Percentiles rank a stretch among this genome's conserved stretches.
These are phyloP conservation scores for Ceuthmochares aereus DNA, from an alignment of 2,113 vertebrate species.

Conservation along the genomic window DNA sequence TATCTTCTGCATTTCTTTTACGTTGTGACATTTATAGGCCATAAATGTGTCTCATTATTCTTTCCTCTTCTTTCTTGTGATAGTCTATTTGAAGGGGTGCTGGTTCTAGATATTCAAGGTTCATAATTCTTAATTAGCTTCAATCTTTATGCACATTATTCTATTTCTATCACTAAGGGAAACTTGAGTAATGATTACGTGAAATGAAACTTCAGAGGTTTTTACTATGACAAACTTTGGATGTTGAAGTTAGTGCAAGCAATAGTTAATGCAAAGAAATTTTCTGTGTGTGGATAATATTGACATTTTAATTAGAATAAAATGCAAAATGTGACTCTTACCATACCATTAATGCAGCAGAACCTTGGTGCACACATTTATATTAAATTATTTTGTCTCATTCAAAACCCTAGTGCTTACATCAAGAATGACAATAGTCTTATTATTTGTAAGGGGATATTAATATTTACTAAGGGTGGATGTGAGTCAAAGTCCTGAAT, in stretches of 20 bases:
- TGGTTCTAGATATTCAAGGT: background rate
- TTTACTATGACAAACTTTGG: background rate
- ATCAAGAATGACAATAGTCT: background rate
- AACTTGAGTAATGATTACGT: background rate
- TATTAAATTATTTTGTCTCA: background rate
- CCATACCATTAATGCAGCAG: background rate
- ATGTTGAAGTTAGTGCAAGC: background rate
- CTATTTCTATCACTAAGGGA: background rate
- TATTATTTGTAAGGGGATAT: background rate
- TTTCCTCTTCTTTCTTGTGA: background rate
- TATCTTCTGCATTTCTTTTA: background rate
- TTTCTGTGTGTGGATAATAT: background rate
- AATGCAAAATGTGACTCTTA: background rate
- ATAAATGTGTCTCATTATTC: background rate
- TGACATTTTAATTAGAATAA: background rate
- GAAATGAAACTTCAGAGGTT: background rate
- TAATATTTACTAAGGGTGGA: background rate
- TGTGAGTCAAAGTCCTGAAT: background rate
- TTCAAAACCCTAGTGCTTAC: background rate
- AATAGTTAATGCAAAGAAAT: background rate
- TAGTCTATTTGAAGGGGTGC: background rate
- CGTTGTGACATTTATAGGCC: background rate
- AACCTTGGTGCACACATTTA: background rate
- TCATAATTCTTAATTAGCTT: background rate
- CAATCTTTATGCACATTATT: background rate